Evolutionary conservation across 35 echinoderm and acorn worm species (phyloP).

Genomic region (Hemicentrotus pulcherrimus): DNA sequence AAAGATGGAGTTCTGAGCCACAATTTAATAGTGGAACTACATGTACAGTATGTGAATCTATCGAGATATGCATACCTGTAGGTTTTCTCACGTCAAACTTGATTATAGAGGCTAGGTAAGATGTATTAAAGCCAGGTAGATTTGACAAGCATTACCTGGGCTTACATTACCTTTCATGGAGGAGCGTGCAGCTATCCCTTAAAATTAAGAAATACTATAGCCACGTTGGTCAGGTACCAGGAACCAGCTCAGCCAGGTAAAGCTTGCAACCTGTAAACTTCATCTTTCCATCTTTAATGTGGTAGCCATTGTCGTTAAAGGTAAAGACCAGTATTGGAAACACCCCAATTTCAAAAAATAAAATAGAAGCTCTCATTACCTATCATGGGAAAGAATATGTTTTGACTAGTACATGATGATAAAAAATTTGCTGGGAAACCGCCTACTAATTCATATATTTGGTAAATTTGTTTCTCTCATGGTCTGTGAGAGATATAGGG

Average conservation of each 20-base stretch:
- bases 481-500: no score
- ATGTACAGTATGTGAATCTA: no score
- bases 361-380: no score
- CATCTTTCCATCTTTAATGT: not conserved
- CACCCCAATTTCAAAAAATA: no score
- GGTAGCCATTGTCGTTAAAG: not conserved
- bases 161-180: not conserved
- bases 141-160: not conserved
- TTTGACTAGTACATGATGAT: no score
- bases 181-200: constrained; percentile 15
- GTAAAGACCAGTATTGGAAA: no score
- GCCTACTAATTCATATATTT: no score
- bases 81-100: not conserved
- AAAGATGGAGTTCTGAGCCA: not conserved
- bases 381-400: no score
- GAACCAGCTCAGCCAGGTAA: not conserved
- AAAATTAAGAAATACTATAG: no score
- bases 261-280: not conserved
- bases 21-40: not conserved
- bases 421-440: no score
- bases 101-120: not conserved
- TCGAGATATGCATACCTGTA: not conserved
- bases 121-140: not conserved
- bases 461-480: no score
- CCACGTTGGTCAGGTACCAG: no score